These are phyloP conservation scores for Ostrea denselamellosa DNA, from an alignment of 1,140 invertebrate genomes.

Conservation along the genomic window DNA sequence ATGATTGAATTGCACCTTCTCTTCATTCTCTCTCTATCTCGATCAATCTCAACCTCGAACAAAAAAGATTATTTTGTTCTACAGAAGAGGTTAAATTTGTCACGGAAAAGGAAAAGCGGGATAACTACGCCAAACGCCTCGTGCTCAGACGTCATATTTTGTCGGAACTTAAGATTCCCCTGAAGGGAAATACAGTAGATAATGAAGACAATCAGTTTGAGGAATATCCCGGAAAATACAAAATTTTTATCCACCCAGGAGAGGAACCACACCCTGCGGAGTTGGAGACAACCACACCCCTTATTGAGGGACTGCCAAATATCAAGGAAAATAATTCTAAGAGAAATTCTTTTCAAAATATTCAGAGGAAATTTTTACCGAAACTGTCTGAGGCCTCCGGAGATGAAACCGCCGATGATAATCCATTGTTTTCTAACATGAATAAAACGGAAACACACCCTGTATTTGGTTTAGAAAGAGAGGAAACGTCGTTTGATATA, in stretches of 20 bases:
- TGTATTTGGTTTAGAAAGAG: not conserved
- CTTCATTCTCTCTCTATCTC: too few relatives aligned
- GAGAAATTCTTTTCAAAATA: constrained; percentile 50
- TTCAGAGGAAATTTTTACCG: constrained; percentile 44
- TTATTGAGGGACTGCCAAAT: not conserved
- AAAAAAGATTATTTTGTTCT: constrained; percentile 23
- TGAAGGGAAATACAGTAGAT: constrained; percentile 41
- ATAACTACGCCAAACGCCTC: constrained; percentile 49
- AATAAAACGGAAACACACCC: not conserved
- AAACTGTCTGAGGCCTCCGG: constrained; percentile 13
- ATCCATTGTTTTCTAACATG: constrained; percentile 17
- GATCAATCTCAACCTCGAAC: not conserved
- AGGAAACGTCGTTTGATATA: constrained; percentile 12
- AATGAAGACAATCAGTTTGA: constrained; percentile 51
- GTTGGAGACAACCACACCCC: not conserved
- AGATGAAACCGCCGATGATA: not conserved
- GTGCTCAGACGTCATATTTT: constrained; percentile 52
- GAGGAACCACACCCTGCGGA: not conserved
- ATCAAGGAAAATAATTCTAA: constrained; percentile 24
- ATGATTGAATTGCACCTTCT: not conserved
- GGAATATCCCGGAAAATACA: constrained; percentile 55
- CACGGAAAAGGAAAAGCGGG: constrained; percentile 59
- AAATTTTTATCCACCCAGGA: constrained; percentile 50
- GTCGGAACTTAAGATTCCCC: constrained; percentile 58
- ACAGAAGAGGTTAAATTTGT: constrained; percentile 54